Base-by-base conservation (phyloP, 2,113 vertebrate genomes). In the Indicator maculatus region DNA sequence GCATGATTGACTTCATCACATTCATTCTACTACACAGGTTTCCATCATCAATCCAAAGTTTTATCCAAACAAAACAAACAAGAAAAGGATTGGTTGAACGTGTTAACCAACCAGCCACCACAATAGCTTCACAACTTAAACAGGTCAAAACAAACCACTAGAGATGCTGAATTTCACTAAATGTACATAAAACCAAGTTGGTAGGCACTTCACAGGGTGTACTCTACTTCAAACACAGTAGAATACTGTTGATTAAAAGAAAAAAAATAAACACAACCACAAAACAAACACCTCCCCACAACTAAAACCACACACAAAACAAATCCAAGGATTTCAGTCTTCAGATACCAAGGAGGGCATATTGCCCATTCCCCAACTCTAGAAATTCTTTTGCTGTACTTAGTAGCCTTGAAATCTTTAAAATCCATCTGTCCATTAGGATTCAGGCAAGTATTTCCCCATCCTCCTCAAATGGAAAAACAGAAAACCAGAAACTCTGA, bases 151-250 rank as follows among this genome's bases (percentile, higher is more conserved):
- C n/a, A 74, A 93, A 66, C 16, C 38, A 71, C 53, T 5, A 64
- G 24, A 85, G 50, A 39, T 61, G 50, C 1, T 74, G 60, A 91
- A 63, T 41, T 79, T 47, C 67, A 73, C 28, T 33, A 70, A 33
- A 61, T 4, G 17, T 30, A 91, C 41, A 71, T 52, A 83, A 52
- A 95, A 27, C 28, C 82, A 78, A 73, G 41, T 59, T 6, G 52
- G 31, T 61, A 97, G 76, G 87, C 87, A 91, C 94, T 92, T 94
- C 17, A 79, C 89, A 72, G 23, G 58, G 69, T 52, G 59, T 65
- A 71, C 38, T 84, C 83, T 21, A 83, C 41, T 44, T 83, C 56
- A 80, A 77, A 77, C 3, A 2, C 52, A 63, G n/a, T 19, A 90
- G 66, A 87, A 85, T 31, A 58, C 5, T 55, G 28, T 12, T 30